Percentiles rank a stretch among this genome's conserved stretches.
phyloP scores from a whole-genome alignment of 92 coral and sea anemone genomes.

The Palythoa grandis region DNA sequence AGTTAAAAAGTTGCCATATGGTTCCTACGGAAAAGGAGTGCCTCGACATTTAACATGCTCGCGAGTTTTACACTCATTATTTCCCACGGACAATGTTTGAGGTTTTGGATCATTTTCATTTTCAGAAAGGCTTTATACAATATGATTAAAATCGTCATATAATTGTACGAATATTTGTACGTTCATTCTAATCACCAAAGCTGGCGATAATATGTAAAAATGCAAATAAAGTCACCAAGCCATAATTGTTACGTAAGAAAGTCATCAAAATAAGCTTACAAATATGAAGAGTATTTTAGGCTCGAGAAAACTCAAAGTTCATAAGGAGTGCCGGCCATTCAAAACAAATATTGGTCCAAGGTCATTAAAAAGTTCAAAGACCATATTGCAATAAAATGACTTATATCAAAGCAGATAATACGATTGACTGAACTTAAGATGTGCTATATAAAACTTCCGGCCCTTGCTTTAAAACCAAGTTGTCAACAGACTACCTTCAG shows the following conservation, averaged over 20 bases:
- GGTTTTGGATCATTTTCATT: background rate
- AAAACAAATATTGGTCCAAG: background rate
- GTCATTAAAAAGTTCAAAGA: background rate
- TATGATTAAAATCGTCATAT: background rate
- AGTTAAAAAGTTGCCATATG: background rate
- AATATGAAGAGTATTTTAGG: background rate
- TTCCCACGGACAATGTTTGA: background rate
- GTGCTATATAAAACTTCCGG: conserved; percentile 10
- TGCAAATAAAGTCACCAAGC: background rate
- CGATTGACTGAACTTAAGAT: background rate
- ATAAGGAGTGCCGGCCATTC: background rate
- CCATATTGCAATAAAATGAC: background rate
- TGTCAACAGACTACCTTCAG: background rate
- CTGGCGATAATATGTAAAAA: background rate
- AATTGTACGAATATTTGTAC: conserved; percentile 21
- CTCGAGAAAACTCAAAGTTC: background rate
- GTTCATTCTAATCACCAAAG: conserved; percentile 9
- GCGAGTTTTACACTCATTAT: background rate
- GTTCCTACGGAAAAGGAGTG: conserved; percentile 17
- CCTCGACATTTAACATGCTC: background rate
- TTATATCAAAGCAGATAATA: background rate
- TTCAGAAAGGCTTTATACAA: background rate
- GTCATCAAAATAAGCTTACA: background rate
- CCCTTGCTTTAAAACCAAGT: background rate
- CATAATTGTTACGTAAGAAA: background rate